Percentiles rank a stretch among this genome's conserved stretches.
Evolutionary conservation across 2,888 invertebrate species (phyloP).

Genomic region (Synergus laeviventris): DNA sequence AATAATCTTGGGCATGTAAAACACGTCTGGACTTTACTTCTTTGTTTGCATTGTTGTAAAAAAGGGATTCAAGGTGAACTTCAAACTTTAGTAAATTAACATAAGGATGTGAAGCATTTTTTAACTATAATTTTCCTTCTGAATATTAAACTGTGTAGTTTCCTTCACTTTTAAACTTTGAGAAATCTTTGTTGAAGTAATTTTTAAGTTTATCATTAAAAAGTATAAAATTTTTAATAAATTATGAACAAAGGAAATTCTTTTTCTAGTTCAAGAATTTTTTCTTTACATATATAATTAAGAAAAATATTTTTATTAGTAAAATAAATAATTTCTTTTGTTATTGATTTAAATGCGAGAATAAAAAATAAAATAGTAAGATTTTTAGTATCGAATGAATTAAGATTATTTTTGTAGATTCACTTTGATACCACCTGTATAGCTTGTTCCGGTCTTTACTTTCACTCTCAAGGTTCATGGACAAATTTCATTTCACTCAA

Average conservation of each 20-base stretch:
- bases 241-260: neutral
- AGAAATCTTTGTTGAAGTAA: neutral
- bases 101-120: neutral
- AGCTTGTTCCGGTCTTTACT: conserved; percentile 37
- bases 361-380: neutral
- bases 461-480: conserved; percentile 31
- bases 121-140: neutral
- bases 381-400: neutral
- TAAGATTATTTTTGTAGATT: conserved; percentile 4
- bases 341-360: neutral
- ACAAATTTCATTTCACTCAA: conserved; percentile 32
- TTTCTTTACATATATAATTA: neutral
- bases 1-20: neutral
- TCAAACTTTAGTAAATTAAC: neutral
- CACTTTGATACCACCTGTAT: conserved; percentile 17
- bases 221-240: neutral
- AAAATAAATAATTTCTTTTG: neutral
- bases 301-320: neutral
- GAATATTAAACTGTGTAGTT: neutral
- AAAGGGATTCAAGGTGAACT: neutral
- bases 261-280: neutral
- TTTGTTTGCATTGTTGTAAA: neutral
- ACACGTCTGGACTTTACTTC: neutral
- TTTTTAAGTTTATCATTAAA: too few relatives aligned
- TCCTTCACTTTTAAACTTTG: neutral